Evolutionary conservation across 2,797 vertebrate species (phyloP).

Genomic region (Philypnodon macrostomus): DNA sequence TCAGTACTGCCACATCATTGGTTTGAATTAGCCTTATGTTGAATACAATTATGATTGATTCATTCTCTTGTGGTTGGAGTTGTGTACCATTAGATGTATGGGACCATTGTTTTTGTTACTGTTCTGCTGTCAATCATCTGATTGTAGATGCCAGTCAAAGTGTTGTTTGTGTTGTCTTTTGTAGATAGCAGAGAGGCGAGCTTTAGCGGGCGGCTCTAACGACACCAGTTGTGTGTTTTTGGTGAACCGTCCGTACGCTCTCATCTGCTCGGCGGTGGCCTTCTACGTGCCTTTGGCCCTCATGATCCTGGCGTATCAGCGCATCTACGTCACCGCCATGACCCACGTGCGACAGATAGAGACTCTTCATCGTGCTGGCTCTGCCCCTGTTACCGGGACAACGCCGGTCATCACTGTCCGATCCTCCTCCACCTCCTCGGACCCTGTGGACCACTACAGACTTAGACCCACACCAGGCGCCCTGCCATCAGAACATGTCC

Average conservation of each 20-base stretch:
- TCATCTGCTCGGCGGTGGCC: conserved; percentile 80
- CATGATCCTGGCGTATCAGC: conserved; percentile 82
- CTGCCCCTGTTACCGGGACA: conserved; percentile 51
- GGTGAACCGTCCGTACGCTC: conserved; percentile 80
- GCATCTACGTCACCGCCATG: conserved; percentile 83
- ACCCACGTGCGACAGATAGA: conserved; percentile 80
- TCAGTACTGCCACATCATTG: too few relatives aligned
- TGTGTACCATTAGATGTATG: too few relatives aligned
- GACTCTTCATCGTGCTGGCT: conserved; percentile 77
- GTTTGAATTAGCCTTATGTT: too few relatives aligned
- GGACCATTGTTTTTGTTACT: too few relatives aligned
- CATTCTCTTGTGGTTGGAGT: too few relatives aligned
- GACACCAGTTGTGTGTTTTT: conserved; percentile 80
- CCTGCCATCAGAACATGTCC: conserved; percentile 42
- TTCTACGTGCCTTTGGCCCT: conserved; percentile 81
- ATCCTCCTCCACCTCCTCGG: conserved; percentile 56
- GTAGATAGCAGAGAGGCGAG: conserved; percentile 72
- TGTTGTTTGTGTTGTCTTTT: neutral
- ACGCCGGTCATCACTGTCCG: conserved; percentile 23
- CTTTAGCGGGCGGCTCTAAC: conserved; percentile 54
- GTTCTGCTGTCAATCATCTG: too few relatives aligned
- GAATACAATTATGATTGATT: too few relatives aligned
- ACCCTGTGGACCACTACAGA: conserved; percentile 45
- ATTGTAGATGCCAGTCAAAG: too few relatives aligned
- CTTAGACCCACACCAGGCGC: conserved; percentile 24